Evolutionary conservation across 1,140 invertebrate species (phyloP).

Genomic region (Cydia pomonella): DNA sequence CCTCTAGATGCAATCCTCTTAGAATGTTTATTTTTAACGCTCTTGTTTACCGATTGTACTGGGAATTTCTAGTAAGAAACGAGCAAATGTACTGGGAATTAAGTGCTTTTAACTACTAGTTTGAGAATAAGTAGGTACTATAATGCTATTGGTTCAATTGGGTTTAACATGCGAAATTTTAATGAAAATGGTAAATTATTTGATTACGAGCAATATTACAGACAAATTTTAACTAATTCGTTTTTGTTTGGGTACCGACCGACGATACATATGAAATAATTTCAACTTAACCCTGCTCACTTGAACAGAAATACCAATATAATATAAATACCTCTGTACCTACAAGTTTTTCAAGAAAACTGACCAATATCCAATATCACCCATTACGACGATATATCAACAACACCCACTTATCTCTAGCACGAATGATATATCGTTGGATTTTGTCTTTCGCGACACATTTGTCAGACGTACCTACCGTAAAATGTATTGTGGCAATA

Average conservation of each 20-base stretch:
- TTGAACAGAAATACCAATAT: background rate
- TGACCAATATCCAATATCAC: background rate
- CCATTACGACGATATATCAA: background rate
- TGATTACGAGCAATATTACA: too few relatives aligned
- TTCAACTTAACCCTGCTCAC: too few relatives aligned
- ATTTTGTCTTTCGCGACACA: conserved; percentile 4
- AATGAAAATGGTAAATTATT: too few relatives aligned
- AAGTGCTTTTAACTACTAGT: background rate
- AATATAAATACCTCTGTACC: background rate
- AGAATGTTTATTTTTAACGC: conserved; percentile 9
- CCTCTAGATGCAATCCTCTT: conserved; percentile 11
- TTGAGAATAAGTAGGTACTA: background rate
- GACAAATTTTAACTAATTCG: too few relatives aligned
- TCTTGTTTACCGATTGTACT: background rate
- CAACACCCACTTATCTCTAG: background rate
- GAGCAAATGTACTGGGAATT: background rate
- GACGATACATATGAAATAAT: too few relatives aligned
- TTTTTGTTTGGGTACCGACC: too few relatives aligned
- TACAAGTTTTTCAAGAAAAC: background rate
- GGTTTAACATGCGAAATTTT: too few relatives aligned
- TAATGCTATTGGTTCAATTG: background rate
- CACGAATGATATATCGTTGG: conserved; percentile 5
- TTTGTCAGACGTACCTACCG: background rate
- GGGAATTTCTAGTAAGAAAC: background rate
- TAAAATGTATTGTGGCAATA: background rate